Evolutionary conservation across 2,113 vertebrate species (phyloP), one percentile per base, ranked within the genome.

Genomic region (Gallinago media): DNA sequence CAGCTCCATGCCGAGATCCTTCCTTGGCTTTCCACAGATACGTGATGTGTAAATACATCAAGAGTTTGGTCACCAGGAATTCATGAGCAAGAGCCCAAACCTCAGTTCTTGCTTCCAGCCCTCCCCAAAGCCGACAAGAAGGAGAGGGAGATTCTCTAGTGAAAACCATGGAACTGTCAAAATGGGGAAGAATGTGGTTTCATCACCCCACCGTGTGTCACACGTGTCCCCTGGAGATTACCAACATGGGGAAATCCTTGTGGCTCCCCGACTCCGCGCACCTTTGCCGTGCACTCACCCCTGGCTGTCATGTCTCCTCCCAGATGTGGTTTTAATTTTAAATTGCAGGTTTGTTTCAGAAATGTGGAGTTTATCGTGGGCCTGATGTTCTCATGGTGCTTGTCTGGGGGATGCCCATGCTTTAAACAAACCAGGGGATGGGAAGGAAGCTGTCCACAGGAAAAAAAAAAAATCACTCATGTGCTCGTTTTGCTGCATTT

Each of bases 401-500:
- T 12, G 13, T 8, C 23, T 54, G 27, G 36, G 14, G 29, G 23
- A 40, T n/a, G 19, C 5, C 36, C 0, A 0, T 19, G 32, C 31
- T 58, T 50, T 36, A 36, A 71, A 50, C 11, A 19, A 46, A 18
- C 18, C 9, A 13, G 11, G 29, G 8, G 17, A 42, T 38, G 66
- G 88, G 80, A 73, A 52, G 32, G 19, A 91, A 73, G 15, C 38
- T n/a, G 10, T 15, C 58, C 31, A 11, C 18, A 7, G 32, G 31
- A 22, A 8, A 56, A 7, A 7, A n/a, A n/a, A 55, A 46, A 47
- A 34, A 22, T 22, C 0, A 1, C 78, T 65, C n/a, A 16, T 3
- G 1, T 0, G 0, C n/a, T 70, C 0, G 0, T 70, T 76, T 32
- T 49, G 32, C 32, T 1, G 0, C 12, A 8, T 50, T 58, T 71